These are phyloP conservation scores for Drosophila auraria DNA, from an alignment of 1,140 invertebrate species.

Conservation along the genomic window DNA sequence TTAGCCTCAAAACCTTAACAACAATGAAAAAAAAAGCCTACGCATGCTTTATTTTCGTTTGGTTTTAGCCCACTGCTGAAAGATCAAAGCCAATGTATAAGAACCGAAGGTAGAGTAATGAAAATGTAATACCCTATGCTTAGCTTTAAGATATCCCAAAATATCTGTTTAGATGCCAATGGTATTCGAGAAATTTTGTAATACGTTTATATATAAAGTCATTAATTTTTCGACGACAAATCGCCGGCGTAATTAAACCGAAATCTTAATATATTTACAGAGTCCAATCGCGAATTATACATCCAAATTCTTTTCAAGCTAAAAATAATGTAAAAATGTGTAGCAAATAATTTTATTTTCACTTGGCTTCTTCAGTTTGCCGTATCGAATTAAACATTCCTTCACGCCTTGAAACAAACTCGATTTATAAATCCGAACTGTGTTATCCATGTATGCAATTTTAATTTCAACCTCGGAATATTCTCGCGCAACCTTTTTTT, in stretches of 20 bases:
- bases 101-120: background rate
- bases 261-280: background rate
- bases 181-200: background rate
- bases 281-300: too few relatives aligned
- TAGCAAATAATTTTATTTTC: slow-evolving; percentile 14
- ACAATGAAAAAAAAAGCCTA: slow-evolving; percentile 56
- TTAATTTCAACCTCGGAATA: slow-evolving; percentile 29
- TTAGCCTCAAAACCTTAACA: slow-evolving; percentile 70
- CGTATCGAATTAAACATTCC: slow-evolving; percentile 27
- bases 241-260: too few relatives aligned
- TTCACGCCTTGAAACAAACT: slow-evolving; percentile 43
- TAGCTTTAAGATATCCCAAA: background rate
- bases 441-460: slow-evolving; percentile 48
- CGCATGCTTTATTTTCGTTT: slow-evolving; percentile 61
- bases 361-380: slow-evolving; percentile 11
- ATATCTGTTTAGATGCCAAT: background rate
- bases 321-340: background rate
- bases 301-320: background rate
- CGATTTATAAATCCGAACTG: slow-evolving; percentile 42
- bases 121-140: background rate
- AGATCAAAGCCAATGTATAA: slow-evolving; percentile 5
- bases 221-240: background rate
- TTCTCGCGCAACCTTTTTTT: slow-evolving; percentile 61
- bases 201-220: background rate
- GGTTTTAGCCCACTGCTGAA: slow-evolving; percentile 18